Evolutionary conservation across 2,113 vertebrate genomes (phyloP).

Genomic region (Hymenochirus boettgeri): DNA sequence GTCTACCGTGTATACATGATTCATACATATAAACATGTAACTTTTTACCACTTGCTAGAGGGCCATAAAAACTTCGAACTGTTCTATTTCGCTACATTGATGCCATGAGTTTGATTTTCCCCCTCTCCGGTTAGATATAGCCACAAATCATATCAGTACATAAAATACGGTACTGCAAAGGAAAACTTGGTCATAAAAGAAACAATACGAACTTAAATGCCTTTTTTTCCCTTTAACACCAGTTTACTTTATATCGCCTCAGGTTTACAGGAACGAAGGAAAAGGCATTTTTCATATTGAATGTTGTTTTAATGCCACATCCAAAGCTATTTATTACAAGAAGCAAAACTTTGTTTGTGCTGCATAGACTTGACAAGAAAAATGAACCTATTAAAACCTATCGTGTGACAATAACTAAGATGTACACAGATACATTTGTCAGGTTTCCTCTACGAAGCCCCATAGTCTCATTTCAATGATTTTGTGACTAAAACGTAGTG

Average conservation of each 20-base stretch:
- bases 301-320: background rate
- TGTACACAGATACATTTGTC: background rate
- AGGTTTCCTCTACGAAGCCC: background rate
- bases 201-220: background rate
- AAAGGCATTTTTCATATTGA: background rate
- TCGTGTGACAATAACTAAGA: background rate
- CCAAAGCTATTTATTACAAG: background rate
- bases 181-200: background rate
- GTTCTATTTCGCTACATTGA: no score
- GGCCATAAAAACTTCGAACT: no score
- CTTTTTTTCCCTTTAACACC: no score
- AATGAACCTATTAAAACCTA: background rate
- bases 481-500: background rate
- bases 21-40: no score
- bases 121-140: no score
- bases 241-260: background rate
- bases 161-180: background rate
- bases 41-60: no score
- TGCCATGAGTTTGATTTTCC: no score
- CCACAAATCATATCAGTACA: background rate
- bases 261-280: background rate
- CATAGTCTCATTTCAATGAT: background rate
- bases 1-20: no score
- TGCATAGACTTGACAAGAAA: background rate
- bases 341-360: constrained; percentile 2